Evolutionary conservation across 2,888 invertebrate genomes (phyloP).

Genomic region (Tipula helvola): DNA sequence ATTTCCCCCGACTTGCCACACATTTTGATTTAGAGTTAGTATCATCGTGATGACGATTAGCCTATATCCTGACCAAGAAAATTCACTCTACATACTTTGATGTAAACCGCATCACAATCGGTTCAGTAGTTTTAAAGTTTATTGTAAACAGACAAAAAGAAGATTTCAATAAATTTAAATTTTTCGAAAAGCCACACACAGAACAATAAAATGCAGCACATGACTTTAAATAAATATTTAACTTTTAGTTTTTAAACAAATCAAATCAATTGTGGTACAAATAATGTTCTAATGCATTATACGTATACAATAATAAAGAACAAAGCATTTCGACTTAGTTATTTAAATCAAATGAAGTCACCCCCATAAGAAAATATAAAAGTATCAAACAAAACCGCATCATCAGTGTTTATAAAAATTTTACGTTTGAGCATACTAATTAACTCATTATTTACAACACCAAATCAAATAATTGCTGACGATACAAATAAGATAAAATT

Average conservation of each 20-base stretch:
- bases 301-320: not conserved
- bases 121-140: too few species aligned
- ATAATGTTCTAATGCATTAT: not conserved
- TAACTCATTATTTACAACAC: not conserved
- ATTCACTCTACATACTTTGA: too few species aligned
- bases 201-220: not conserved
- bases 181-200: not conserved
- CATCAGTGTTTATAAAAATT: not conserved
- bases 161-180: not conserved
- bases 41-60: too few species aligned
- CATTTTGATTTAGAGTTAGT: too few species aligned
- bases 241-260: not conserved
- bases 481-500: not conserved
- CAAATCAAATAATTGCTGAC: not conserved
- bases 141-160: too few species aligned
- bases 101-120: too few species aligned
- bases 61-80: too few species aligned
- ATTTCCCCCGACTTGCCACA: too few species aligned
- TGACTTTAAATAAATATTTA: not conserved
- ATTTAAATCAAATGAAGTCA: not conserved
- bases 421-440: not conserved
- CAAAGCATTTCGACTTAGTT: not conserved
- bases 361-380: not conserved
- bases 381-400: not conserved
- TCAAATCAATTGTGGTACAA: not conserved